phyloP scores from a whole-genome alignment of 1,140 invertebrate genomes.

The Orchestia grillus region DNA sequence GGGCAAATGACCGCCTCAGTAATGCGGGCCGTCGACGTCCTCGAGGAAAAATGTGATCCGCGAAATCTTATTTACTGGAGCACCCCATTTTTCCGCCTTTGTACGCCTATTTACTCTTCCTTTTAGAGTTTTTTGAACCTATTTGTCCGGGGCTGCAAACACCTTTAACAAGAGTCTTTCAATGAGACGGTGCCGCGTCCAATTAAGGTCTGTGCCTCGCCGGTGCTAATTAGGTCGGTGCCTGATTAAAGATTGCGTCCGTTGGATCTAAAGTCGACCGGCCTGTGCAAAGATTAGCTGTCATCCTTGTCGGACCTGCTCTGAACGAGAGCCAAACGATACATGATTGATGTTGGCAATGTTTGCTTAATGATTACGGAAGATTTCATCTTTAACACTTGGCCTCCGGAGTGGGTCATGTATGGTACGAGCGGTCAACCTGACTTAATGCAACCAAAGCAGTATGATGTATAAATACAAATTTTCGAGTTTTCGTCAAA shows the following conservation, averaged over 20 bases:
- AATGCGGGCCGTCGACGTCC: neutral
- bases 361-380: no score
- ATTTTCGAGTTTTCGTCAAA: no score
- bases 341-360: neutral
- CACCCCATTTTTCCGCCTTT: neutral
- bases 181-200: neutral
- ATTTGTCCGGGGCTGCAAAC: neutral
- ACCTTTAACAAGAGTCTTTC: neutral
- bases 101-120: neutral
- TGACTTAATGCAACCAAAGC: no score
- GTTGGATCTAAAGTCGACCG: neutral
- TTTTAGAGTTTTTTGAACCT: neutral
- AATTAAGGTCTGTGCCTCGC: neutral
- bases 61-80: neutral
- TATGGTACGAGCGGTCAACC: no score
- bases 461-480: no score
- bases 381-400: no score
- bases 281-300: neutral
- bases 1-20: neutral
- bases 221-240: neutral
- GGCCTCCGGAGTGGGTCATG: no score
- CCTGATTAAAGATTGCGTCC: conserved; percentile 1
- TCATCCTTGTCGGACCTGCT: neutral
- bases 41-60: neutral
- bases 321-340: neutral